Conservation (phyloP, 2,888 invertebrate genomes). For the Heliconius erato region DNA sequence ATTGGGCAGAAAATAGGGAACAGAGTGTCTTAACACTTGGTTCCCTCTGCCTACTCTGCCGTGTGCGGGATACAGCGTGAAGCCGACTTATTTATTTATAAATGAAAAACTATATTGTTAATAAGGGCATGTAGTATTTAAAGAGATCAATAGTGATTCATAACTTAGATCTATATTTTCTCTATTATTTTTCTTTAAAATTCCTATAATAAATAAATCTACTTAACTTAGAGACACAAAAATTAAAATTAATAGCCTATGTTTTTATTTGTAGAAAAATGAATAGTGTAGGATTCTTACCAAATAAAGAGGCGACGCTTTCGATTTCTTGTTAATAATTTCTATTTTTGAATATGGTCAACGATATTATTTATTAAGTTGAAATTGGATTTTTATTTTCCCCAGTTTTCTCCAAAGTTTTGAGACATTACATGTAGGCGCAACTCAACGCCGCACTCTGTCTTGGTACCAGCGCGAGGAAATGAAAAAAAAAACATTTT, state of each 20-base stretch:
- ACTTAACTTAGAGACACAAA: background rate
- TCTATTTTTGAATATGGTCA: background rate
- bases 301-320: conserved; percentile 1
- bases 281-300: background rate
- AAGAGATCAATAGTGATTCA: background rate
- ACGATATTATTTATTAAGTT: background rate
- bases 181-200: no score
- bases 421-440: background rate
- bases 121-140: background rate
- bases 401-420: no score
- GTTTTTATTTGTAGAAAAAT: background rate
- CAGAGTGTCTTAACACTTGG: no score
- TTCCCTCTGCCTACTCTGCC: no score
- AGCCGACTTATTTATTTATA: no score
- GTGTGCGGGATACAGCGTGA: no score
- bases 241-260: background rate
- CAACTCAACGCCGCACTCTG: background rate
- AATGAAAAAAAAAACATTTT: no score
- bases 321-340: conserved; percentile 8
- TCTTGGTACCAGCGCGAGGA: no score
- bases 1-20: no score
- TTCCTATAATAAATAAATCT: no score
- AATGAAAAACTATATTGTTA: no score
- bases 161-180: background rate
- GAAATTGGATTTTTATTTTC: no score